A percentile compares a stretch with the other conserved stretches of the same genome.
Evolutionary conservation across 2,113 vertebrate species (phyloP).

Genomic region (Lampris megalopsis): DNA sequence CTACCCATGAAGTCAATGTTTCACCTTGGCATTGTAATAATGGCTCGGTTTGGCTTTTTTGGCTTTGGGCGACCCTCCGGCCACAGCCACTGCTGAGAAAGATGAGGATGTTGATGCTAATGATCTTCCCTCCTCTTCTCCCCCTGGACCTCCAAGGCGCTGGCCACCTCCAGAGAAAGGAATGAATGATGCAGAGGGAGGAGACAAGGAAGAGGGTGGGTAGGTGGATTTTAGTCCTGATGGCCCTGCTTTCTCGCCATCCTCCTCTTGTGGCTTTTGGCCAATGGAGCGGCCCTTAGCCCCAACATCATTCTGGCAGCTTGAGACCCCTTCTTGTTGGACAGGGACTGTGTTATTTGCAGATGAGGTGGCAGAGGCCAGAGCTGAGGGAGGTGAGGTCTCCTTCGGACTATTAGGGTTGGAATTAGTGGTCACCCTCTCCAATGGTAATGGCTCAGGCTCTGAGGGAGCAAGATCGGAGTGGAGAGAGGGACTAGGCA

Average conservation of each 20-base stretch:
- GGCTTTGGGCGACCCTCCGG: slow-evolving; percentile 90
- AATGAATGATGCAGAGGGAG: slow-evolving; percentile 64
- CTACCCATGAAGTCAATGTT: not conserved
- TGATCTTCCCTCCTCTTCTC: slow-evolving; percentile 33
- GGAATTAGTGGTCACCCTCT: slow-evolving; percentile 14
- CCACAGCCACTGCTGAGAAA: slow-evolving; percentile 42
- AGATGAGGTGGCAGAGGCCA: not conserved
- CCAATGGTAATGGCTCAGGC: not conserved
- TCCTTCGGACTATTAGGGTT: slow-evolving; percentile 16
- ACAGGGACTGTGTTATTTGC: slow-evolving; percentile 30
- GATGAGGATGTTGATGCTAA: slow-evolving; percentile 61
- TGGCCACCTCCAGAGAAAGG: slow-evolving; percentile 83
- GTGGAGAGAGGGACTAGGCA: not conserved
- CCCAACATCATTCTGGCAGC: slow-evolving; percentile 40
- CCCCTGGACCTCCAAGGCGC: slow-evolving; percentile 71
- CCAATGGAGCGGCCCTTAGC: slow-evolving; percentile 39
- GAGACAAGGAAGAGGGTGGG: slow-evolving; percentile 14
- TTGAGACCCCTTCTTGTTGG: slow-evolving; percentile 31
- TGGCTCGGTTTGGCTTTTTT: slow-evolving; percentile 91
- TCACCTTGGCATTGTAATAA: slow-evolving; percentile 73
- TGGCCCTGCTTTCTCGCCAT: slow-evolving; percentile 71
- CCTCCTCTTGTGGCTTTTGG: slow-evolving; percentile 26
- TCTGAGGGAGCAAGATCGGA: slow-evolving; percentile 18
- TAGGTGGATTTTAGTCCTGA: slow-evolving; percentile 54
- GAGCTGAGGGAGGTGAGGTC: slow-evolving; percentile 10